Evolutionary conservation across 2,113 vertebrate species (phyloP), one percentile per base, ranked within the genome.

Genomic region (Sorex fumeus): DNA sequence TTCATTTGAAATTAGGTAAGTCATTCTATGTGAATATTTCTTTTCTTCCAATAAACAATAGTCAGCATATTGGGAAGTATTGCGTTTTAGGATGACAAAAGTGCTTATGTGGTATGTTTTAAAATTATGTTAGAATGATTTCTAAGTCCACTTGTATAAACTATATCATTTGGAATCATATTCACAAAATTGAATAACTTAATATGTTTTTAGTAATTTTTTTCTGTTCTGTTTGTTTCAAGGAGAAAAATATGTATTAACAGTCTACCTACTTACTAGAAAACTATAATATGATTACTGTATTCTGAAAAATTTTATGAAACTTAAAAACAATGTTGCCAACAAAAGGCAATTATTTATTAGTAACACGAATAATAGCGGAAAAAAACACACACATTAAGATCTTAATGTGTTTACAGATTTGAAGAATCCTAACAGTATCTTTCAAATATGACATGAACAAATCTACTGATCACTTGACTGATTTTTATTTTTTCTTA

Each of bases 381-480:
- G 40, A 80, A 62, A 40, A 9, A 40, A 67, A 47, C 45, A 47
- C 53, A 13, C 16, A 15, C 28, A 70, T 16, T 8, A 53, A 71
- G 74, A 43, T 23, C 4, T 13, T 66, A 67, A 34, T 57, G 67
- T 60, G 8, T 69, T 70, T 87, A 32, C 11, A 90, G 25, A 83
- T 40, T n/a, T 91, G 57, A 57, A 23, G 27, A 60, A 92, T 74
- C 43, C 71, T 50, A 87, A 79, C 3, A 93, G 69, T 79, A 30
- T 23, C 18, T 60, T 60, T 19, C 84, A 85, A 95, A 84, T 50
- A 66, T 69, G 83, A 84, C 90, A 69, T 69, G 25, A 87, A 84
- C 11, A 89, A 40, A 0, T 11, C 40, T 50, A 78, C 3, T 25
- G 11, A 5, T 62, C 30, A 74, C 72, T 71, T 78, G 36, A n/a